Base-by-base conservation (phyloP, 2,113 vertebrate genomes). In the Heloderma charlesbogerti region DNA sequence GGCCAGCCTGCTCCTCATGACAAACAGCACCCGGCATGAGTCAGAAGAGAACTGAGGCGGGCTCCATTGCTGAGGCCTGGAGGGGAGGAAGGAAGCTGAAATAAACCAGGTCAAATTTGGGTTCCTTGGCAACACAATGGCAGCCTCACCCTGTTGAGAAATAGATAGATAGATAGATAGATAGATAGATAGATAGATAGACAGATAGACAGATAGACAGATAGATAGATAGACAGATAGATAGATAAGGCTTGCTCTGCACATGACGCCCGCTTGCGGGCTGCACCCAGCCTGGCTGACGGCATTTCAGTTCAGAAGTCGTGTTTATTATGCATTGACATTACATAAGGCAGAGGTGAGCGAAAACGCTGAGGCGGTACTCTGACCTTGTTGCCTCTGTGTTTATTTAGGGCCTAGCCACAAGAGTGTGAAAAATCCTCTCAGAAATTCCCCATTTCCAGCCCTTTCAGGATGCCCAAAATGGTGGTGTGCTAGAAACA, bases 21-120 rank as follows among this genome's bases (percentile, higher is more conserved):
- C 92, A 88, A 81, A 67, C 34, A 45, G 75, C 31, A 78, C 71
- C 86, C 78, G 37, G 67, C 60, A 86, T 85, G 89, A 90, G 48
- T 78, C 88, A 82, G 85, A 72, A 84, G 85, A 67, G 63, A 60
- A 75, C 79, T 72, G 13, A 43, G 10, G 80, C 10, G 31, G 48
- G 37, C 57, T 37, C 27, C 18, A 10, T 43, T 88, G 74, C 89
- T 86, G 88, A 40, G 74, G 60, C 84, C 80, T 6, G 79, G 43
- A 34, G 45, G 78, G 40, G 20, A 75, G 88, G 88, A 29, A 88
- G 86, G 81, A 85, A 92, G 71, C 74, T 31, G 25, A 74, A 43
- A 74, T 37, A 43, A 54, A 90, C 72, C 81, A 63, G 74, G 92
- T 83, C 85, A 80, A 27, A 31, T 74, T 45, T 84, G 80, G 85